Evolutionary conservation across 1,140 invertebrate genomes (phyloP), one percentile per base, ranked within the genome.

Genomic region (Habropoda laboriosa): DNA sequence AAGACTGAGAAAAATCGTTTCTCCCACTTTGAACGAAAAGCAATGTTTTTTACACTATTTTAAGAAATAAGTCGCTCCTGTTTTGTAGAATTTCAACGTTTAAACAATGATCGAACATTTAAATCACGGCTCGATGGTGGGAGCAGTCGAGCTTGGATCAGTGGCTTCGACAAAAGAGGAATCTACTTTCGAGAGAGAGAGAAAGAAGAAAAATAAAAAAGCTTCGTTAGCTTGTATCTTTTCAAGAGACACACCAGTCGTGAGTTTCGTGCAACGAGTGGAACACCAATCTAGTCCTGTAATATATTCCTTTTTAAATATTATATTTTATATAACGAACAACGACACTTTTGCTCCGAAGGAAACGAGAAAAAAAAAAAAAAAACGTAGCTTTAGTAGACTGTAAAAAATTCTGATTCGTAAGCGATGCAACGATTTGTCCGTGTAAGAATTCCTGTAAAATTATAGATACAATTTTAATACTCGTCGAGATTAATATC

Each of bases 251-350:
- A 13, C n/a, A 18, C 3, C 8, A 42, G 42, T 18, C 18, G 32
- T 38, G 38, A 38, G 35, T n/a, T 51, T 68, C 47, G 64, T 32
- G 32, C 64, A 68, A 68, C 64, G 64, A 68, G 10, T 24, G 47
- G 6, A 68, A 68, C 47, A 68, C 64, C 64, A 51, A 51, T 24
- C 21, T 68, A 68, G 47, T 35, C 21, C 51, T n/a, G n/a, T 67
- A 67, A 67, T n/a, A 64, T 27, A 35, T 51, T 67, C 30, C 21
- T 49, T 67, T 51, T 51, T 10, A 67, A 30, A n/a, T n/a, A n/a
- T n/a, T 35, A 24, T 35, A 68, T 32, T n/a, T 64, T 49, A n/a
- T 49, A n/a, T 49, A 35, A 30, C 27, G 27, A 67, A 67, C 64
- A 68, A 68, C 64, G 64, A 35, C 32, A 3, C n/a, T n/a, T 35